Evolutionary conservation across 2,797 vertebrate species (phyloP).

Genomic region (Megalops cyprinoides): DNA sequence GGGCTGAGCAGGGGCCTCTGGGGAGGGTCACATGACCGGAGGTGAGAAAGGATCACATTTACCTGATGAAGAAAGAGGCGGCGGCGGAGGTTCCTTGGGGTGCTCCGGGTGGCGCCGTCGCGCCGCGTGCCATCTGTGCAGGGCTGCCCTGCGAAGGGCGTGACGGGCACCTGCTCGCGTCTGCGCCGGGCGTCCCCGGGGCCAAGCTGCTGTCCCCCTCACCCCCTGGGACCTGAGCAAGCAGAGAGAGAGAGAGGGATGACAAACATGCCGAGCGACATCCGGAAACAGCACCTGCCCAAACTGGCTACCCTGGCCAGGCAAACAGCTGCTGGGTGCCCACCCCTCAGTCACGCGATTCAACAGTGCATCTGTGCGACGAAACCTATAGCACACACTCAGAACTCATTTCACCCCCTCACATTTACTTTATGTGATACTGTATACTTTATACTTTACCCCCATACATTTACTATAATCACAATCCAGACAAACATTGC

Average conservation of each 20-base stretch:
- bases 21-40: background rate
- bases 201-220: background rate
- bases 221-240: background rate
- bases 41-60: conserved; percentile 30
- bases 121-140: conserved; percentile 42
- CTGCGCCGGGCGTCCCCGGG: background rate
- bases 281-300: background rate
- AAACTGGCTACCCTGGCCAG: background rate
- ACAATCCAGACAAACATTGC: no score
- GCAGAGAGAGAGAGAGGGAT: background rate
- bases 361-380: background rate
- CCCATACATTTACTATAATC: no score
- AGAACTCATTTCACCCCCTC: background rate
- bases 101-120: conserved; percentile 51
- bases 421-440: no score
- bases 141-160: no score
- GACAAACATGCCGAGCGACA: background rate
- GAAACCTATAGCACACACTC: background rate
- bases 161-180: no score
- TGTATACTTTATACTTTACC: no score
- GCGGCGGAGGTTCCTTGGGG: conserved; percentile 69
- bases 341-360: background rate
- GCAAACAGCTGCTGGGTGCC: background rate
- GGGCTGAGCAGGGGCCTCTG: background rate
- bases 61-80: conserved; percentile 81